phyloP scores from a whole-genome alignment of 2,797 vertebrate genomes.

The Takifugu rubripes region DNA sequence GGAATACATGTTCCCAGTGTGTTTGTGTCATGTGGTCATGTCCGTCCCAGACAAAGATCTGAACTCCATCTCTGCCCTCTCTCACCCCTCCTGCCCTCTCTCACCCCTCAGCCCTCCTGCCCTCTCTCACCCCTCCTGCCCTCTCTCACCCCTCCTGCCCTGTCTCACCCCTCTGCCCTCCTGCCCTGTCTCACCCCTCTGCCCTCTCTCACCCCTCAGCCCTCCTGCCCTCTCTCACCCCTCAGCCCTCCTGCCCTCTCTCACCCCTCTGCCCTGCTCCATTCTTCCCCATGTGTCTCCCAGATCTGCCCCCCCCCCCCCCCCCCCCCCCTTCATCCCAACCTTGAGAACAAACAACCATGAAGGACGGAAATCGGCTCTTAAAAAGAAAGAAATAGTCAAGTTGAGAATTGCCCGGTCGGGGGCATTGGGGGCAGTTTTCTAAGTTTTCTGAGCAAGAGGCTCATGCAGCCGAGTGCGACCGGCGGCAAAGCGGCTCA shows the following conservation, averaged over 20 bases:
- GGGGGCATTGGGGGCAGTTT: constrained; percentile 54
- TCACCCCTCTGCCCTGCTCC: too few species aligned
- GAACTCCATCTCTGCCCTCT: too few species aligned
- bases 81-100: too few species aligned
- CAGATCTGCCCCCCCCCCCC: constrained; percentile 2
- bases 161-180: too few species aligned
- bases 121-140: constrained; percentile 7
- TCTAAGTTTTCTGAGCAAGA: constrained; percentile 63
- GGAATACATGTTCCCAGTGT: too few species aligned
- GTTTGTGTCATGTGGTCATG: too few species aligned
- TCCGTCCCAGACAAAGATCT: too few species aligned
- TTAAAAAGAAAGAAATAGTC: constrained; percentile 24
- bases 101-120: constrained; percentile 2
- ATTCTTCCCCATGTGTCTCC: too few species aligned
- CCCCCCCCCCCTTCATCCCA: constrained; percentile 26
- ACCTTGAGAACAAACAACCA: constrained; percentile 35
- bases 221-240: background rate
- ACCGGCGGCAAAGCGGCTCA: constrained; percentile 63
- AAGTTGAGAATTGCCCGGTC: constrained; percentile 50
- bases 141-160: constrained; percentile 6
- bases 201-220: background rate
- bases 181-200: too few species aligned
- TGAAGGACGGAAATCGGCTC: constrained; percentile 60
- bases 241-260: constrained; percentile 2
- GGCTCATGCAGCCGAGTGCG: constrained; percentile 55